These are phyloP conservation scores for Melanogrammus aeglefinus DNA, from an alignment of 2,797 vertebrate species.

Conservation along the genomic window DNA sequence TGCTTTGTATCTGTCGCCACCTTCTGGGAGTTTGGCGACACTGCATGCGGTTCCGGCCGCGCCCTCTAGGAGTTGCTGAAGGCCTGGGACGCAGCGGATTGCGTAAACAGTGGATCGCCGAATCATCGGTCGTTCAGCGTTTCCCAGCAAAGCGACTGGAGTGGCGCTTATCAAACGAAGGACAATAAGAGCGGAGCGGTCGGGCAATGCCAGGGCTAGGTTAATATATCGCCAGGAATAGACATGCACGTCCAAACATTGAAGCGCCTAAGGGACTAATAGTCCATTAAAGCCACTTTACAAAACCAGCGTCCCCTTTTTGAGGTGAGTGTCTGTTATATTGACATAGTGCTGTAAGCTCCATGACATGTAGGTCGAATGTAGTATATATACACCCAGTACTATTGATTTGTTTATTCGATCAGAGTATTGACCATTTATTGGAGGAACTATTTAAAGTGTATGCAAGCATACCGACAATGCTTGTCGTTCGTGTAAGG, in stretches of 20 bases:
- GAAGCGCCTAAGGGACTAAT: too few relatives aligned
- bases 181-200: neutral
- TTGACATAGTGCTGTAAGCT: too few relatives aligned
- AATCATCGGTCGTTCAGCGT: conserved; percentile 41
- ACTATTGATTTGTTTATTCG: too few relatives aligned
- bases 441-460: too few relatives aligned
- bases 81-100: neutral
- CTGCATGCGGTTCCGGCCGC: neutral
- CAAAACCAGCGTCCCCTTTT: neutral
- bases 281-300: neutral
- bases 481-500: too few relatives aligned
- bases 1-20: neutral
- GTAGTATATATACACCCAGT: too few relatives aligned
- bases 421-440: too few relatives aligned
- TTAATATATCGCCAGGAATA: neutral
- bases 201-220: neutral
- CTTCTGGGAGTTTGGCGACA: neutral
- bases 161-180: neutral
- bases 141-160: neutral
- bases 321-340: neutral
- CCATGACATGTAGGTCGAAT: too few relatives aligned
- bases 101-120: conserved; percentile 38
- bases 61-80: too few relatives aligned
- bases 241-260: neutral
- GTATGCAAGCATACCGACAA: too few relatives aligned